These are phyloP conservation scores for Oxytorus armatus DNA, from an alignment of 2,888 invertebrate species.

Conservation along the genomic window DNA sequence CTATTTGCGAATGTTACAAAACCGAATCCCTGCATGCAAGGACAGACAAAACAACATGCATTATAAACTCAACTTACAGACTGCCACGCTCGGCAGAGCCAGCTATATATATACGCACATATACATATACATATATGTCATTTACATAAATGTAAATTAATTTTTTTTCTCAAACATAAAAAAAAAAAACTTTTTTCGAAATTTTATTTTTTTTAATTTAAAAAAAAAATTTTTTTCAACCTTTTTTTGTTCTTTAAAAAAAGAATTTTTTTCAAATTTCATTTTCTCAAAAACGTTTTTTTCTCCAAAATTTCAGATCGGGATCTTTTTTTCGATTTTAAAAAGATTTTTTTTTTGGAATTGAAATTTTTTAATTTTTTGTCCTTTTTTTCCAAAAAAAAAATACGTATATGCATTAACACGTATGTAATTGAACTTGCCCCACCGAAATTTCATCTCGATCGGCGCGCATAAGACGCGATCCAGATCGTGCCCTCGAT, in stretches of 20 bases:
- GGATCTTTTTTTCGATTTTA: background rate
- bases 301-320: background rate
- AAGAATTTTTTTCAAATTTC: no score
- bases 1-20: conserved; percentile 99
- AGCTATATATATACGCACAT: conserved; percentile 40
- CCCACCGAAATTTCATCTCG: conserved; percentile 61
- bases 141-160: background rate
- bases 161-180: background rate
- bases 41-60: conserved; percentile 97
- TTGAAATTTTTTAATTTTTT: background rate
- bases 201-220: no score
- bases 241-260: no score
- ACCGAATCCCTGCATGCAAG: conserved; percentile 99
- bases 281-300: no score
- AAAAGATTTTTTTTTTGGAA: background rate
- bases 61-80: conserved; percentile 87
- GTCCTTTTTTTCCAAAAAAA: no score
- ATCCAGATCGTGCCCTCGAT: conserved; percentile 70
- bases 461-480: conserved; percentile 66
- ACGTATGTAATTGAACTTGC: conserved; percentile 36
- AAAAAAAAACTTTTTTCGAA: no score
- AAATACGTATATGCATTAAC: conserved; percentile 5
- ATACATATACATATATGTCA: conserved; percentile 9
- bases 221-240: no score
- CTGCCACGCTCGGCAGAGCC: conserved; percentile 80